These are phyloP conservation scores for Frankliniella intonsa DNA, from an alignment of 2,888 invertebrate species.

Conservation along the genomic window DNA sequence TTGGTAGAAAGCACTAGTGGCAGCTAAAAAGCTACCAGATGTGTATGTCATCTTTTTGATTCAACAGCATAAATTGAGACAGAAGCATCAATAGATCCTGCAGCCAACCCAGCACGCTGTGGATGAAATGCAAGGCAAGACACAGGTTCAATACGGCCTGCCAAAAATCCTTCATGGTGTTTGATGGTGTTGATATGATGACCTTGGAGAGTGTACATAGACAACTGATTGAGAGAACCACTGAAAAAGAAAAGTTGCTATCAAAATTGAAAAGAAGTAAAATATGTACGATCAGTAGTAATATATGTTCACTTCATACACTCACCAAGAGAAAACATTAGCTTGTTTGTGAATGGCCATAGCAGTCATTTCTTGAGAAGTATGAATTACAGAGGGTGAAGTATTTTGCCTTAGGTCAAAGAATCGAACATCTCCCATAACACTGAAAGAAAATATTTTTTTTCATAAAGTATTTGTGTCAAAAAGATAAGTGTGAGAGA, in stretches of 20 bases:
- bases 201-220: conserved; percentile 51
- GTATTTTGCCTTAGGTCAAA: conserved; percentile 64
- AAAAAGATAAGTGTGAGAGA: too few relatives aligned
- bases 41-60: conserved; percentile 59
- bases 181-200: conserved; percentile 68
- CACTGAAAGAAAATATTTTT: conserved; percentile 49
- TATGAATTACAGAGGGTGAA: conserved; percentile 58
- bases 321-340: conserved; percentile 78
- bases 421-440: conserved; percentile 69
- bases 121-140: conserved; percentile 88
- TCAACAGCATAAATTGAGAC: conserved; percentile 76
- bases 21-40: conserved; percentile 27
- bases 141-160: conserved; percentile 78
- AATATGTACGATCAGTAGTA: conserved; percentile 22
- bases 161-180: conserved; percentile 88
- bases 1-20: background rate
- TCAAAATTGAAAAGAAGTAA: conserved; percentile 30
- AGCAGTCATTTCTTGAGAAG: conserved; percentile 71
- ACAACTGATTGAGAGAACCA: conserved; percentile 68
- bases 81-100: conserved; percentile 79
- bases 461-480: conserved; percentile 13
- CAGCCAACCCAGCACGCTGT: conserved; percentile 75
- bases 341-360: conserved; percentile 76
- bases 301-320: conserved; percentile 33
- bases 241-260: conserved; percentile 46